A percentile compares a stretch with the other conserved stretches of the same genome.
These are phyloP conservation scores for Menura novaehollandiae DNA, from an alignment of 2,113 vertebrate species.

Conservation along the genomic window DNA sequence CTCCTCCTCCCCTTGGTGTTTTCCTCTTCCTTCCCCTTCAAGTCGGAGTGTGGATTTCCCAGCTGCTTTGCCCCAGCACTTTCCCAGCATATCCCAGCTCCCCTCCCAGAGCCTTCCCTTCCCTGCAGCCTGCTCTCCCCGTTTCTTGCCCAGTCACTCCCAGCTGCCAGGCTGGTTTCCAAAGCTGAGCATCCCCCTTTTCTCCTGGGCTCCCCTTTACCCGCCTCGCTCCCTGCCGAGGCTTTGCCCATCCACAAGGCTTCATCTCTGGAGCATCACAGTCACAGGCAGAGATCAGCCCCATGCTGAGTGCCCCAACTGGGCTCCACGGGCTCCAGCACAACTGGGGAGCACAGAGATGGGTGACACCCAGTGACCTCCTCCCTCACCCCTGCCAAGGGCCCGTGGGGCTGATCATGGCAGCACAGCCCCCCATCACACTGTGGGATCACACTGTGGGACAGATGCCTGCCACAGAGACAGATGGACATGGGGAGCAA, in stretches of 20 bases:
- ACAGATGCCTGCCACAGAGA: neutral
- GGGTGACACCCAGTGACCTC: neutral
- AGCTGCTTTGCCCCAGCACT: neutral
- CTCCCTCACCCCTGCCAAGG: neutral
- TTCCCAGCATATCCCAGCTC: neutral
- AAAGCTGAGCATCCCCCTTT: neutral
- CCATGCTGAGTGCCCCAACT: neutral
- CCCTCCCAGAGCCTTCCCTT: neutral
- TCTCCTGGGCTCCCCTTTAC: neutral
- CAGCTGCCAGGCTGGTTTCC: neutral
- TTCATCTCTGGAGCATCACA: neutral
- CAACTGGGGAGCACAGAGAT: neutral
- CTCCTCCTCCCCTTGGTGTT: neutral
- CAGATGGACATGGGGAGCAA: neutral
- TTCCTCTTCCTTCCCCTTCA: neutral
- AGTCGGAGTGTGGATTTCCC: neutral
- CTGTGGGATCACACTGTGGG: neutral
- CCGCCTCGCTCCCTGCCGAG: fast-evolving
- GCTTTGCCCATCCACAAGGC: neutral
- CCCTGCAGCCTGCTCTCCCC: neutral
- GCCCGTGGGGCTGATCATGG: neutral
- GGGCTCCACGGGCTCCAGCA: fast-evolving
- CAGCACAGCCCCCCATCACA: neutral
- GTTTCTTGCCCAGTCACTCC: neutral
- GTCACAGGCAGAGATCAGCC: neutral